Evolutionary conservation across 2,888 invertebrate species (phyloP).

Genomic region (Luffia ferchaultella): DNA sequence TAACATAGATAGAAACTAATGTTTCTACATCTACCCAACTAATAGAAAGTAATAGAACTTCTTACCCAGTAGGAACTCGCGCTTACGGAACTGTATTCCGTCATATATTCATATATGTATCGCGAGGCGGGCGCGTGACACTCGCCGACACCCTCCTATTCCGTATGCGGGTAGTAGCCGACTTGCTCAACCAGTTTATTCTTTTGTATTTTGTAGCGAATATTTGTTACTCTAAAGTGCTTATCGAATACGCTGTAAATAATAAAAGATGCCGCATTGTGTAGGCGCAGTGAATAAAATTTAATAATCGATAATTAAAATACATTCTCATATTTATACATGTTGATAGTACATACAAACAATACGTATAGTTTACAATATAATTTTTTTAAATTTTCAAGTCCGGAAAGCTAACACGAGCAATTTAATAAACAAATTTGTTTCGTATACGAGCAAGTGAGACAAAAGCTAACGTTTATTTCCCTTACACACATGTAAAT

Average conservation of each 20-base stretch:
- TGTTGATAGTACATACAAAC: no score
- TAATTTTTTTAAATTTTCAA: neutral
- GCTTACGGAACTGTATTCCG: neutral
- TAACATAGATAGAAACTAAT: no score
- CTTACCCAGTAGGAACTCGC: no score
- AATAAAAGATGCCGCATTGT: neutral
- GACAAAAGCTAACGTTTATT: no score
- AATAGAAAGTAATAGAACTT: no score
- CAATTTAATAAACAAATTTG: no score
- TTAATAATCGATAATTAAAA: neutral
- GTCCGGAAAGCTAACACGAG: neutral
- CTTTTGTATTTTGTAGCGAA: neutral
- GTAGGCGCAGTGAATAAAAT: neutral
- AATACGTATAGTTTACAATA: neutral
- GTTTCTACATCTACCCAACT: no score
- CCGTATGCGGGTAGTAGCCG: neutral
- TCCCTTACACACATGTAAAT: no score
- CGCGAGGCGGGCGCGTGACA: neutral
- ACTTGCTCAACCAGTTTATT: neutral
- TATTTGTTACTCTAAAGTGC: neutral
- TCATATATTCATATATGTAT: neutral
- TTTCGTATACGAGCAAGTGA: no score
- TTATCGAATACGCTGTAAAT: neutral
- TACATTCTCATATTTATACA: no score
- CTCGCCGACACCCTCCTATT: neutral